phyloP scores from a whole-genome alignment of 2,113 vertebrate species.

The Semicossyphus pulcher region DNA sequence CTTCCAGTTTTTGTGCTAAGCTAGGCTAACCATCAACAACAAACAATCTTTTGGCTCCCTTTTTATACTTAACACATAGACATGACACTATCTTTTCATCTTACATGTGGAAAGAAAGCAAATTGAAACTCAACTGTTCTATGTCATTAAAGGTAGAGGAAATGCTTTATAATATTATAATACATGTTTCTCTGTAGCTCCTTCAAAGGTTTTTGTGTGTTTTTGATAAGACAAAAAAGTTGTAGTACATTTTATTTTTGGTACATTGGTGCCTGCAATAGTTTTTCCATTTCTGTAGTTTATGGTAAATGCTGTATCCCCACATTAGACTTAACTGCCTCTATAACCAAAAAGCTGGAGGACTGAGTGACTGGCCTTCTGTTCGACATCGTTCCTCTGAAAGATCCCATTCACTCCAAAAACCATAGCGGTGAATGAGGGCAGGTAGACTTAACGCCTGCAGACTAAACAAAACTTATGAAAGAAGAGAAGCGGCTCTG shows the following conservation, averaged over 20 bases:
- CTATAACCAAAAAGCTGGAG: not conserved
- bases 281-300: conserved; percentile 17
- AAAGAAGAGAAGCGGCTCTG: conserved; percentile 41
- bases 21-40: not conserved
- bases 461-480: conserved; percentile 68
- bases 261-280: not conserved
- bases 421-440: conserved; percentile 20
- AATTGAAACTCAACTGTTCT: too few species aligned
- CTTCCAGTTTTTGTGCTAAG: not conserved
- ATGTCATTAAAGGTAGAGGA: too few species aligned
- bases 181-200: too few species aligned
- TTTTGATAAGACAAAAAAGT: not conserved
- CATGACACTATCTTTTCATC: too few species aligned
- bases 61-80: not conserved
- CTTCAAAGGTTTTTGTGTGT: not conserved
- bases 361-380: conserved; percentile 29
- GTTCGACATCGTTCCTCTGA: conserved; percentile 17
- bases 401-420: conserved; percentile 56
- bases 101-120: too few species aligned
- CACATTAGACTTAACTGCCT: not conserved
- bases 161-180: too few species aligned
- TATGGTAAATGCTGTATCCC: conserved; percentile 8
- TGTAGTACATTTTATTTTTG: too few species aligned
- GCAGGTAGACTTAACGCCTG: conserved; percentile 42
- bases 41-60: not conserved